A percentile compares a stretch with the other conserved stretches of the same genome.
phyloP scores from a whole-genome alignment of 2,888 invertebrate species.

The Amblyjoppa fuscipennis region DNA sequence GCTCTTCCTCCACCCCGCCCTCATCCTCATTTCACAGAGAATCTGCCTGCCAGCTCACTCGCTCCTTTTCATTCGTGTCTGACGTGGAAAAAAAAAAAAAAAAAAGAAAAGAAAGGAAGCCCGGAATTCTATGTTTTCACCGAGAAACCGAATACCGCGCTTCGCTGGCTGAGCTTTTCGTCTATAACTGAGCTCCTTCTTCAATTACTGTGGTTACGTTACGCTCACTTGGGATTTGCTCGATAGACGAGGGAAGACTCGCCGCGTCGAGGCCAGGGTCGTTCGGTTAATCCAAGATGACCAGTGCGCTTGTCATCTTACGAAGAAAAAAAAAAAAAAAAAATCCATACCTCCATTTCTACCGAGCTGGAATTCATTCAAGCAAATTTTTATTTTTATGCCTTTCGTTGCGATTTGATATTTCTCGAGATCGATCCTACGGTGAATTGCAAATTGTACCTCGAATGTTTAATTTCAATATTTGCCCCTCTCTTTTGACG shows the following conservation, averaged over 20 bases:
- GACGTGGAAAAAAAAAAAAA: not conserved
- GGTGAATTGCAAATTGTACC: not conserved
- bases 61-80: not conserved
- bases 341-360: conserved; percentile 6
- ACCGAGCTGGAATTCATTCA: not conserved
- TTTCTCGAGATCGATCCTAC: not conserved
- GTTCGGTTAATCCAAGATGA: conserved; percentile 17
- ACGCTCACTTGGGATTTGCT: conserved; percentile 39
- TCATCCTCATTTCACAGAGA: not conserved
- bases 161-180: conserved; percentile 6
- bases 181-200: conserved; percentile 20
- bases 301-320: conserved; percentile 4
- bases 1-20: not conserved
- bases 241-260: conserved; percentile 36
- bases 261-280: conserved; percentile 47
- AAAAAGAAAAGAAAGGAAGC: conserved; percentile 12
- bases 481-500: not conserved
- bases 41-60: conserved; percentile 5
- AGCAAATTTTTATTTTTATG: not conserved
- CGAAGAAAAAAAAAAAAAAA: not conserved
- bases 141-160: not conserved
- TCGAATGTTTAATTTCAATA: not conserved
- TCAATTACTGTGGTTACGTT: conserved; percentile 37
- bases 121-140: conserved; percentile 3
- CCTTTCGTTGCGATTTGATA: not conserved